Percentiles rank a stretch among this genome's conserved stretches.
These are phyloP conservation scores for Notechis scutatus DNA, from an alignment of 2,113 vertebrate species.

Conservation along the genomic window DNA sequence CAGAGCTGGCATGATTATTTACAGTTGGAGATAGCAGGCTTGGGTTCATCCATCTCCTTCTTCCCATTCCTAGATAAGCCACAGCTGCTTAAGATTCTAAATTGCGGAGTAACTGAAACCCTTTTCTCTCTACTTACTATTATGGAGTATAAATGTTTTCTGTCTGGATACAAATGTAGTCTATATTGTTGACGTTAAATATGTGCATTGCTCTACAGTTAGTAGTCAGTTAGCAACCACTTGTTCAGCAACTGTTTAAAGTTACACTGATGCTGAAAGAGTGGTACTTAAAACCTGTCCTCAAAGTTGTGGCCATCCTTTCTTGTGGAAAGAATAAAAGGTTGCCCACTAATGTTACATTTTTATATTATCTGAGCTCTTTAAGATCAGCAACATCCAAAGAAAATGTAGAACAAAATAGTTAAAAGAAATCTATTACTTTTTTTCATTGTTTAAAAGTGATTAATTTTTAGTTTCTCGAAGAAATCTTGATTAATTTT, in stretches of 20 bases:
- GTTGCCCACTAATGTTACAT: background rate
- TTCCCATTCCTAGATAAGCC: background rate
- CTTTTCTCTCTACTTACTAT: background rate
- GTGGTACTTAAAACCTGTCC: background rate
- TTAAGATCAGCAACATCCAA: constrained; percentile 14
- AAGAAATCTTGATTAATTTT: background rate
- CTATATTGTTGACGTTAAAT: background rate
- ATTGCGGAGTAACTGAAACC: background rate
- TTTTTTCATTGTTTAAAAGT: background rate
- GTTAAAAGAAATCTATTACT: background rate
- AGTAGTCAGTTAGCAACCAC: background rate
- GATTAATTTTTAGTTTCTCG: background rate
- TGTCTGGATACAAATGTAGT: background rate
- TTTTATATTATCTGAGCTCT: background rate
- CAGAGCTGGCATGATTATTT: background rate
- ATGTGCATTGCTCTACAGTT: background rate
- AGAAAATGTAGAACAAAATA: background rate
- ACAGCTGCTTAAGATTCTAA: background rate
- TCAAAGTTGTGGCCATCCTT: background rate
- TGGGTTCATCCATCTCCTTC: background rate
- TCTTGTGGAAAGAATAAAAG: background rate
- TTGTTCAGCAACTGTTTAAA: background rate
- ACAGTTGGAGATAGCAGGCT: background rate
- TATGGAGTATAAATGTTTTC: background rate
- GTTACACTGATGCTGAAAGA: background rate